Evolutionary conservation across 2,888 invertebrate genomes (phyloP), one percentile per base, ranked within the genome.

Genomic region (Erebia palarica): DNA sequence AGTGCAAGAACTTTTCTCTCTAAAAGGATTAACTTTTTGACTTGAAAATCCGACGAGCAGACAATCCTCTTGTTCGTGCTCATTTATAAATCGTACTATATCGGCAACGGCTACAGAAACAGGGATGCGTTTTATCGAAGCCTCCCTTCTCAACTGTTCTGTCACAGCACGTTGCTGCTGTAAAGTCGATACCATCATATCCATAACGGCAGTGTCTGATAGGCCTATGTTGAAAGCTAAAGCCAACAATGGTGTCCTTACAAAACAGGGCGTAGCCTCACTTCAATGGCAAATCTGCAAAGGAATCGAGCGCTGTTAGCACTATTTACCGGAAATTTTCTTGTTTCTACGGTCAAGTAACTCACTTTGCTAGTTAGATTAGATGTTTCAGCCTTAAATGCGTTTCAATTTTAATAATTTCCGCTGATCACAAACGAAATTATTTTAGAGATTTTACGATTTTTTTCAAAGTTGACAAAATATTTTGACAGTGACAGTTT

Each of bases 81-180:
- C 98, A 59, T 95, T 95, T 77, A 98, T 97, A 85, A 96, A 98
- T 85, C 97, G 97, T 85, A 98, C 96, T 80, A 99, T 97, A 81
- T 98, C 97, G 77, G 97, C 96, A 71, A 98, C 97, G n/a, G 98
- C 98, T 80, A 96, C 96, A 49, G 98, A 98, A 36, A 97, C 96
- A 59, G 96, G 96, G 82, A 98, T 95, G 71, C 98, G 95, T 83
- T 96, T 97, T 71, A 98, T 95, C 59, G 97, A 96, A 67, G 98
- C 98, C 90, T 99, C 99, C 68, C 98, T 95, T 76, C 98, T 95
- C 77, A 99, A 94, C 93, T 99, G 99, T 86, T 98, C 98, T 72
- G 98, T 98, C 78, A 98, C 96, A 91, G 97, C 96, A 81, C 97
- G 95, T 94, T 98, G 98, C 94, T 98, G 98, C 91, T 98, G 98